Percentiles rank a stretch among this genome's conserved stretches.
These are phyloP conservation scores for Porites cylindrica DNA, from an alignment of 92 coral and sea anemone genomes.

Conservation along the genomic window DNA sequence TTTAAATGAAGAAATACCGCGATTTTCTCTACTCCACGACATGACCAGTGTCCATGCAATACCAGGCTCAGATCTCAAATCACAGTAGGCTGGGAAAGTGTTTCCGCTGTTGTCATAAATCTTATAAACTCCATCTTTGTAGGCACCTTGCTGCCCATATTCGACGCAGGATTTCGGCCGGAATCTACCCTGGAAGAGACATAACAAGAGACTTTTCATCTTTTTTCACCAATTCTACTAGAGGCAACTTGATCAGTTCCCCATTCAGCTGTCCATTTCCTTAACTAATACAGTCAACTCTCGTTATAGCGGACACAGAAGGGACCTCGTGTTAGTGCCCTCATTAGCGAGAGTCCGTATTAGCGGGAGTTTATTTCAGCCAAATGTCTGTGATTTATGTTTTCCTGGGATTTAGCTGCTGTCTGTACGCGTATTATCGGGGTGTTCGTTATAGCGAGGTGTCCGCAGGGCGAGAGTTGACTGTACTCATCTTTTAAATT, in stretches of 20 bases:
- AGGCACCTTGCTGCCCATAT: neutral
- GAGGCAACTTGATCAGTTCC: neutral
- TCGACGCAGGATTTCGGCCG: neutral
- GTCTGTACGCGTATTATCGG: too few species aligned
- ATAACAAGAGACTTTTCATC: neutral
- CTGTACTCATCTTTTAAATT: too few species aligned
- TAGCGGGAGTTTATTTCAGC: too few species aligned
- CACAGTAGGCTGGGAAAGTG: neutral
- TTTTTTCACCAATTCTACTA: neutral
- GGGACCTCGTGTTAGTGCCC: too few species aligned
- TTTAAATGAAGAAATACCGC: neutral
- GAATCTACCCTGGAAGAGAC: neutral
- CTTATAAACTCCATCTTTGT: neutral
- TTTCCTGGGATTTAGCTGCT: too few species aligned
- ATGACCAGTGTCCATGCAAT: neutral
- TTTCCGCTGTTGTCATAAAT: neutral
- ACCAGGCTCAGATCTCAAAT: neutral
- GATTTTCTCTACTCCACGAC: neutral
- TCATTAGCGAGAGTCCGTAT: too few species aligned
- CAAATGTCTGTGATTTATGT: too few species aligned
- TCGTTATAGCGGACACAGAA: too few species aligned
- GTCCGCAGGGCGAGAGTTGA: too few species aligned
- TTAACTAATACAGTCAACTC: too few species aligned
- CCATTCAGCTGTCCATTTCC: too few species aligned
- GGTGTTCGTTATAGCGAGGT: too few species aligned